Evolutionary conservation across 2,888 invertebrate species (phyloP).

Genomic region (Philereme transversata): DNA sequence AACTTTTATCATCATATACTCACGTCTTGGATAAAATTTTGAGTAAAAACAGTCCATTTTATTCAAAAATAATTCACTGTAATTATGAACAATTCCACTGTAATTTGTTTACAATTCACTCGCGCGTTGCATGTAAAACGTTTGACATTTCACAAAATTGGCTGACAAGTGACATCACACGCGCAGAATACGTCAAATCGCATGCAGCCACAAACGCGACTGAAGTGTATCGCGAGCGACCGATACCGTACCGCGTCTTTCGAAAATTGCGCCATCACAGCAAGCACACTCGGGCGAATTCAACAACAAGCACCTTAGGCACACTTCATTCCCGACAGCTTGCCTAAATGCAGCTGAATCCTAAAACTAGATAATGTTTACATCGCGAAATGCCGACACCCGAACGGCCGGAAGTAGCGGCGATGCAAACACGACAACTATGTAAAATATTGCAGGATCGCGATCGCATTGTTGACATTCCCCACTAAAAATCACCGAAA

Average conservation of each 20-base stretch:
- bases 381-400: slow-evolving; percentile 83
- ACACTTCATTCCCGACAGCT: slow-evolving; percentile 80
- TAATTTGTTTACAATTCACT: slow-evolving; percentile 81
- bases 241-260: slow-evolving; percentile 84
- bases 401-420: slow-evolving; percentile 83
- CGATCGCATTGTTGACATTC: slow-evolving; percentile 90
- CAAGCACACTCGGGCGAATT: slow-evolving; percentile 82
- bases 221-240: slow-evolving; percentile 84
- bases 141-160: slow-evolving; percentile 82
- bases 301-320: slow-evolving; percentile 82
- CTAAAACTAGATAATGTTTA: slow-evolving; percentile 83
- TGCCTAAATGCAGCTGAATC: slow-evolving; percentile 70
- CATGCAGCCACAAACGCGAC: slow-evolving; percentile 84
- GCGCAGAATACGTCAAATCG: slow-evolving; percentile 84
- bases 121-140: slow-evolving; percentile 76
- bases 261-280: slow-evolving; percentile 85
- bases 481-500: slow-evolving; percentile 86
- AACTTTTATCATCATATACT: slow-evolving; percentile 70
- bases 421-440: slow-evolving; percentile 90
- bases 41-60: slow-evolving; percentile 83
- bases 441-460: slow-evolving; percentile 91
- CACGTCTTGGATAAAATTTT: slow-evolving; percentile 82
- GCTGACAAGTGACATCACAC: slow-evolving; percentile 82
- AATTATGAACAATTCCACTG: slow-evolving; percentile 72
- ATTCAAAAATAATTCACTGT: slow-evolving; percentile 67